Evolutionary conservation across 2,113 vertebrate genomes (phyloP).

Genomic region (Pachycephala philippinensis): DNA sequence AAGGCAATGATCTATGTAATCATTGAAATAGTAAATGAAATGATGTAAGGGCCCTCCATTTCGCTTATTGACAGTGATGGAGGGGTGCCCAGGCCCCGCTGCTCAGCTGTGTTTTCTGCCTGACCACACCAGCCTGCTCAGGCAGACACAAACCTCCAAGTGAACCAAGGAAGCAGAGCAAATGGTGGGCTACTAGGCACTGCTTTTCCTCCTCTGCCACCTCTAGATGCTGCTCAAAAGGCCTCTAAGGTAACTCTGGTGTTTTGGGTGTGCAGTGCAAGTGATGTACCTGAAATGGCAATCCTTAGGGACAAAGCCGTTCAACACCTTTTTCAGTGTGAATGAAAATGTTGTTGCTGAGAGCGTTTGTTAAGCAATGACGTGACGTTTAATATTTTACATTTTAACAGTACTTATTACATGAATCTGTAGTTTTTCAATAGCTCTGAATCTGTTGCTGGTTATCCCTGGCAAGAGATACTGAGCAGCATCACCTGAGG

Average conservation of each 20-base stretch:
- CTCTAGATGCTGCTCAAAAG: neutral
- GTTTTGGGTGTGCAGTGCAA: neutral
- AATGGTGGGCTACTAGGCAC: neutral
- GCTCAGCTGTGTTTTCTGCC: slow-evolving; percentile 72
- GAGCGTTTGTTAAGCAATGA: neutral
- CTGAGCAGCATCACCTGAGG: too few relatives aligned
- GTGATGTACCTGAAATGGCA: accelerated
- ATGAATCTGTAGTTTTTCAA: accelerated
- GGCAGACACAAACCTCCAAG: slow-evolving; percentile 56
- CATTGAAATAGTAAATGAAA: slow-evolving; percentile 98
- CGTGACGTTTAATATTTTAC: accelerated
- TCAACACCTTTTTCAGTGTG: neutral
- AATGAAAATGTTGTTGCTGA: neutral
- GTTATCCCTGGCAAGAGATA: neutral
- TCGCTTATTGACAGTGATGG: slow-evolving; percentile 96
- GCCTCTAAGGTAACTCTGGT: neutral
- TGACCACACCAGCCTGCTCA: slow-evolving; percentile 63
- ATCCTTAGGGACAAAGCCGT: neutral
- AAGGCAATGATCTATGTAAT: slow-evolving; percentile 99
- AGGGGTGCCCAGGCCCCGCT: slow-evolving; percentile 73
- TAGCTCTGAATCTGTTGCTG: neutral
- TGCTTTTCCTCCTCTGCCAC: neutral
- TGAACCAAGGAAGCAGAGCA: slow-evolving; percentile 34
- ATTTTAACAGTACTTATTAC: neutral
- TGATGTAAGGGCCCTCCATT: slow-evolving; percentile 80